Evolutionary conservation across 2,888 invertebrate genomes (phyloP).

Genomic region (Ectemnius cavifrons): DNA sequence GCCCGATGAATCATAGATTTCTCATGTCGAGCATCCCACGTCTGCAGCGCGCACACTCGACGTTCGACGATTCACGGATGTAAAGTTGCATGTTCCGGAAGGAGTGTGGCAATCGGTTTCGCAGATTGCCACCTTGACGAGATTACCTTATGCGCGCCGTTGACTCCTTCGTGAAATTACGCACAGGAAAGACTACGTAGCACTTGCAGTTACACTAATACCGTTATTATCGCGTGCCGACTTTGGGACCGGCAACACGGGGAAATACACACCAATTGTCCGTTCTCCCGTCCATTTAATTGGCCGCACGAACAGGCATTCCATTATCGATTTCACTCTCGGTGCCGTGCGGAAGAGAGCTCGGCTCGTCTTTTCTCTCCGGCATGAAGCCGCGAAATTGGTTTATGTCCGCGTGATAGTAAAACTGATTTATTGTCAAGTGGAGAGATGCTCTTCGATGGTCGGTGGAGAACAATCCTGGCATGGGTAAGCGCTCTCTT

Average conservation of each 20-base stretch:
- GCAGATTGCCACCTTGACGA: slow-evolving; percentile 40
- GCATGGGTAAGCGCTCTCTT: no score
- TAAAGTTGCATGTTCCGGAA: slow-evolving; percentile 58
- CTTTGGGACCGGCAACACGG: neutral
- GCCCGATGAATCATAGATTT: slow-evolving; percentile 60
- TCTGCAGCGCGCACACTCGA: slow-evolving; percentile 30
- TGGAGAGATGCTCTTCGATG: no score
- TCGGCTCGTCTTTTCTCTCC: neutral
- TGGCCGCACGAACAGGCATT: slow-evolving; percentile 13
- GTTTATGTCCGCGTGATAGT: slow-evolving; percentile 5
- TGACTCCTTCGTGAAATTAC: slow-evolving; percentile 53
- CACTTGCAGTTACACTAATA: slow-evolving; percentile 20
- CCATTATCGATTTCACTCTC: slow-evolving; percentile 21
- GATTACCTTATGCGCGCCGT: slow-evolving; percentile 41
- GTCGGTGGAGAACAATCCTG: no score
- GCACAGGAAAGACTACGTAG: slow-evolving; percentile 3
- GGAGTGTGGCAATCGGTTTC: slow-evolving; percentile 59
- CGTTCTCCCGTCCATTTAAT: slow-evolving; percentile 1
- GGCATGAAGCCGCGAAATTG: slow-evolving; percentile 15
- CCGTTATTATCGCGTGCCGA: slow-evolving; percentile 9
- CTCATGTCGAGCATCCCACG: slow-evolving; percentile 53
- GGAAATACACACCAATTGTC: slow-evolving; percentile 4
- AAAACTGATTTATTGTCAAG: no score
- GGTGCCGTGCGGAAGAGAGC: neutral
- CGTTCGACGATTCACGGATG: slow-evolving; percentile 32